Base-by-base conservation (phyloP, 2,113 vertebrate species). In the Carassius carassius region DNA sequence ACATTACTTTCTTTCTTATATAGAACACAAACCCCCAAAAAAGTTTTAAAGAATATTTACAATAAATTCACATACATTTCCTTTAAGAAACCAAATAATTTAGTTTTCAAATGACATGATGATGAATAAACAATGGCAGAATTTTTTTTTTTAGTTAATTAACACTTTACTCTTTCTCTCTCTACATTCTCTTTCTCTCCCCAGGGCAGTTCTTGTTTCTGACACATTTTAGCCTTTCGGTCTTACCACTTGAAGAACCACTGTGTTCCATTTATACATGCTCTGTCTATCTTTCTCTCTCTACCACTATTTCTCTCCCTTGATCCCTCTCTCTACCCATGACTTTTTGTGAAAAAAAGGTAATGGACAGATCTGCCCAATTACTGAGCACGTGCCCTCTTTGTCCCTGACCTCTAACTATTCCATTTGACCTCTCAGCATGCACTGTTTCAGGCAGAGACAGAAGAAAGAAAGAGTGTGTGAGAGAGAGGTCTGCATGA, bases 301-400 rank as follows among this genome's bases (percentile, higher is more conserved):
- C 47, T 49, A 21, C 21, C 67, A 58, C 62, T 70, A 35, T 47
- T 69, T 41, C 19, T n/a, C 13, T 47, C 84, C 29, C 76, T 72
- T 25, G 63, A 29, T 69, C 29, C 41, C 14, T 23, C 47, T 56
- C 17, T 72, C 63, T 37, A 63, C n/a, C 37, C 16, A 56, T 73
- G 47, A 62, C 65, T 85, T 79, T 79, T 79, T 79, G 32, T 70
- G 63, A 23, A 54, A 67, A 29, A 78, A 41, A 63, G 44, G 13
- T 84, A 87, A 82, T 87, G 83, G 84, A 62, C 54, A 72, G 62
- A 75, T 72, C 37, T 82, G 69, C 19, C 49, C 83, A 85, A 85
- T 85, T 85, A 82, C 58, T 47, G 69, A 44, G 83, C 65, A 77
- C 67, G 25, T 62, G 44, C 49, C 80, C 62, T 60, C 23, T 78